phyloP scores from a whole-genome alignment of 2,888 invertebrate genomes.

The Tromatobia lineatoria region DNA sequence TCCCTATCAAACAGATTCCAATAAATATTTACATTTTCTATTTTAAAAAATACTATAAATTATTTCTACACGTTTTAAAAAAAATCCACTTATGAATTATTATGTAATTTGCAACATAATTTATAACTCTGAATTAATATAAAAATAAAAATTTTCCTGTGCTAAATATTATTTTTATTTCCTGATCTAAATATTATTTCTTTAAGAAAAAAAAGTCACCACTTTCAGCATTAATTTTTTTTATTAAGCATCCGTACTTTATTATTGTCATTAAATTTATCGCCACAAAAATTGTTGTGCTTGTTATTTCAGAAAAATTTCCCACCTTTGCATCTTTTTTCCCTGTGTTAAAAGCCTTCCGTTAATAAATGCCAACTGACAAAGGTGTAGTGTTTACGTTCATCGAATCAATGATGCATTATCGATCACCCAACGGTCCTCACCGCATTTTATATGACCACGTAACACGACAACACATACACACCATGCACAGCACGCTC shows the following conservation, averaged over 20 bases:
- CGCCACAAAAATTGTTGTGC: neutral
- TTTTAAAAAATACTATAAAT: neutral
- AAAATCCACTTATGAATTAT: too few species aligned
- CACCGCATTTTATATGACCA: neutral
- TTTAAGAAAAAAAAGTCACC: neutral
- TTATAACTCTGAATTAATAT: neutral
- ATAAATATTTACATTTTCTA: neutral
- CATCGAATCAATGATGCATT: constrained; percentile 7
- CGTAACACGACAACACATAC: neutral
- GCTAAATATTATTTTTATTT: neutral
- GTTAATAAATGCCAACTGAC: neutral
- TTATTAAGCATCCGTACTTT: too few species aligned
- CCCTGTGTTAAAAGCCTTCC: neutral
- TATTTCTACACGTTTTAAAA: too few species aligned
- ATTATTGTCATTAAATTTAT: too few species aligned
- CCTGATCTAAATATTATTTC: neutral
- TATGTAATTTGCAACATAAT: too few species aligned
- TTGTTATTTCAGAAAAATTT: neutral
- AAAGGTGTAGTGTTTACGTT: constrained; percentile 2
- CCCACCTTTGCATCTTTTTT: neutral
- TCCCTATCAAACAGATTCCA: neutral
- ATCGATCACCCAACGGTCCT: constrained; percentile 39
- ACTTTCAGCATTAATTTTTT: neutral
- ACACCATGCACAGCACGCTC: neutral
- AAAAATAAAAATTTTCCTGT: neutral